phyloP scores from a whole-genome alignment of 2,888 invertebrate species.

The Scaptomyza cyrtandrae region DNA sequence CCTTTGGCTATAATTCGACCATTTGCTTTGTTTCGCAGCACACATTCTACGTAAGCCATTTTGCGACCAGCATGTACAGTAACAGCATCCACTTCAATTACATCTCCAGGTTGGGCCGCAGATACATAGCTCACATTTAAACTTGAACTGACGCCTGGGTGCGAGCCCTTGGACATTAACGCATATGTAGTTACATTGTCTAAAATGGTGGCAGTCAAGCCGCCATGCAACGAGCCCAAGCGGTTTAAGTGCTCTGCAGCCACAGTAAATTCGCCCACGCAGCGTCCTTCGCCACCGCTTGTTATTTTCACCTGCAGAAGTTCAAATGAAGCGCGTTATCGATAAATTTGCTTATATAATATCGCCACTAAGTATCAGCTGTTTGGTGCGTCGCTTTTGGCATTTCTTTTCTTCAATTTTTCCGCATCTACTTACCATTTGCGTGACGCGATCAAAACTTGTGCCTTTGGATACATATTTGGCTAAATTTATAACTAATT shows the following conservation, averaged over 20 bases:
- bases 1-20: constrained; percentile 92
- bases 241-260: constrained; percentile 90
- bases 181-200: constrained; percentile 92
- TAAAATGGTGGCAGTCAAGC: constrained; percentile 90
- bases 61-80: constrained; percentile 91
- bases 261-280: constrained; percentile 91
- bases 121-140: constrained; percentile 92
- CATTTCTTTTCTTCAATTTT: constrained; percentile 1
- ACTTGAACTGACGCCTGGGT: constrained; percentile 92
- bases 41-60: constrained; percentile 92
- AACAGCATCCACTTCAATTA: constrained; percentile 90
- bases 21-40: constrained; percentile 90
- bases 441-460: constrained; percentile 84
- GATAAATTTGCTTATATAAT: constrained; percentile 41
- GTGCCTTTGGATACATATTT: constrained; percentile 78
- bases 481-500: constrained; percentile 83
- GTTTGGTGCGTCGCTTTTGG: constrained; percentile 31
- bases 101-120: constrained; percentile 91
- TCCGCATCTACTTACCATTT: constrained; percentile 82
- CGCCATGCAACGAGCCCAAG: constrained; percentile 93
- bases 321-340: constrained; percentile 38
- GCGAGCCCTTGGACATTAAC: constrained; percentile 88
- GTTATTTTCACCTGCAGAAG: constrained; percentile 80
- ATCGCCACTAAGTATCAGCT: constrained; percentile 56
- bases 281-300: constrained; percentile 89